Percentiles rank a stretch among this genome's conserved stretches.
Evolutionary conservation across 2,113 vertebrate species (phyloP).

Genomic region (Tachuris rubrigastra): DNA sequence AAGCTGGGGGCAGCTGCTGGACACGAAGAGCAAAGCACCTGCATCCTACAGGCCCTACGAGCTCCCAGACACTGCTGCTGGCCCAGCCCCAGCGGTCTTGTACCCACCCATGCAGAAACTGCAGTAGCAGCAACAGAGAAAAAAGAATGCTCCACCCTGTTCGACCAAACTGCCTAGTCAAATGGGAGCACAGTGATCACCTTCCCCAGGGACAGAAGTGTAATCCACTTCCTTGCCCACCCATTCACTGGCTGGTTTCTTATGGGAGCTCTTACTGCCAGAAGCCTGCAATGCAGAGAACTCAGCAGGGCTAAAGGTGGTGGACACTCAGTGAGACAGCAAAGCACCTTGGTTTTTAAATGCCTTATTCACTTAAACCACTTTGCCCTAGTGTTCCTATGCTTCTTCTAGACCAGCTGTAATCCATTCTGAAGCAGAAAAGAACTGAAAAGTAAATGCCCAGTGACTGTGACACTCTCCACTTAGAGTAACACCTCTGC

Average conservation of each 20-base stretch:
- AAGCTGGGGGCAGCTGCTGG: background rate
- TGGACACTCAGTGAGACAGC: background rate
- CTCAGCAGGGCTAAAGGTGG: background rate
- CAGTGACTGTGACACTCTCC: background rate
- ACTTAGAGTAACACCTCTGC: background rate
- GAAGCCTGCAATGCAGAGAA: background rate
- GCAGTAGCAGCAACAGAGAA: background rate
- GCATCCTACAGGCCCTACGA: accelerated
- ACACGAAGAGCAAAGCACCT: background rate
- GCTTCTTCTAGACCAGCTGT: background rate
- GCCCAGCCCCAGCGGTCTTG: background rate
- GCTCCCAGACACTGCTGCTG: background rate
- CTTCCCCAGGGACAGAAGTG: background rate
- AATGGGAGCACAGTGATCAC: background rate
- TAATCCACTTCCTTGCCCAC: background rate
- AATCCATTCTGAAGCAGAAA: background rate
- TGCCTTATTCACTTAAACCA: background rate
- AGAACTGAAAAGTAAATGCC: background rate
- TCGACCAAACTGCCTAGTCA: background rate
- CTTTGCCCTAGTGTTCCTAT: background rate
- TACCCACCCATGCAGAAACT: background rate
- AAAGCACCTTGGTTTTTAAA: background rate
- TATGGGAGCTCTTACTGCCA: background rate
- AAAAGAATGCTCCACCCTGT: background rate
- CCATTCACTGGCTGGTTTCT: background rate